phyloP scores from a whole-genome alignment of 2,797 vertebrate species.

The Sebastes iracundus region DNA sequence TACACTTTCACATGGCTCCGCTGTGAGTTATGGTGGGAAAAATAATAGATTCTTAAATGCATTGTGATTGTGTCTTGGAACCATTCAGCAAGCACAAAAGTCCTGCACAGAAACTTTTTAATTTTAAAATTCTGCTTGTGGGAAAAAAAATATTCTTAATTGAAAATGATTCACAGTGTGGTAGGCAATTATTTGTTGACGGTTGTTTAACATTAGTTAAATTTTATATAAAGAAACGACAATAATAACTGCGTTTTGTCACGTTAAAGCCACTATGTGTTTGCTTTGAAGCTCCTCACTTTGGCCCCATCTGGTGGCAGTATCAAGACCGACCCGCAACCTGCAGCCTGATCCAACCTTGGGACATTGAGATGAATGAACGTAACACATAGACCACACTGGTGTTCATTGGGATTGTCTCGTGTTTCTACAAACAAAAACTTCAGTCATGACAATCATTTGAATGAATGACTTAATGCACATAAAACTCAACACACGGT shows the following conservation, averaged over 20 bases:
- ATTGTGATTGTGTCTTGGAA: neutral
- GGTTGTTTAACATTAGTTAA: neutral
- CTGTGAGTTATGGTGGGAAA: neutral
- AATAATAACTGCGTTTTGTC: neutral
- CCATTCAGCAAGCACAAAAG: neutral
- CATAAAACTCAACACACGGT: neutral
- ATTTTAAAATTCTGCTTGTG: constrained; percentile 2
- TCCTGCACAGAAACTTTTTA: neutral
- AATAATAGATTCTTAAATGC: constrained; percentile 11
- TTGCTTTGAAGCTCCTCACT: neutral
- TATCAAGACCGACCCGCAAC: neutral
- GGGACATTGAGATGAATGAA: neutral
- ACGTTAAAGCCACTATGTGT: neutral
- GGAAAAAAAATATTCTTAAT: neutral
- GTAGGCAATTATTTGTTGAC: neutral
- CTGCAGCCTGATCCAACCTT: neutral
- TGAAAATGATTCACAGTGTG: neutral
- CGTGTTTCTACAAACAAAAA: neutral
- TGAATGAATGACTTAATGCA: neutral
- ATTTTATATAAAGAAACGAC: neutral
- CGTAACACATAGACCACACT: neutral
- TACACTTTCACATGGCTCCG: neutral
- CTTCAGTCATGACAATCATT: neutral
- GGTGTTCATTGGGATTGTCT: too few species aligned
- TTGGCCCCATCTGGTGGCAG: neutral